A percentile compares a stretch with the other conserved stretches of the same genome.
Conservation (phyloP, 2,113 vertebrate genomes). For the Larimichthys polyactis region DNA sequence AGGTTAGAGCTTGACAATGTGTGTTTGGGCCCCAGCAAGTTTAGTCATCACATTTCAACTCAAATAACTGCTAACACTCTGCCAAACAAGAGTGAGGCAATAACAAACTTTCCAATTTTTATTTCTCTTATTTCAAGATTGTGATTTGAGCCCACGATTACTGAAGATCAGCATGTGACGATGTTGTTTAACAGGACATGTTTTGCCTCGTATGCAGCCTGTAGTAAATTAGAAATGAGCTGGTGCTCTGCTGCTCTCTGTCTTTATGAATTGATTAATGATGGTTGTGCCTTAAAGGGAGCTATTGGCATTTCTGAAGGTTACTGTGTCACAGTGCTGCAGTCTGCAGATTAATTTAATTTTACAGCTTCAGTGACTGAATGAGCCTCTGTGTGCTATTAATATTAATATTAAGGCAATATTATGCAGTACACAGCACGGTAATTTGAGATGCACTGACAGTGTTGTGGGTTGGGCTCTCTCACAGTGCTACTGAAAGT, state of each 20-base stretch:
- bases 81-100: no score
- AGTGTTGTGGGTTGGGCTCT: no score
- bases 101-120: no score
- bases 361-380: neutral
- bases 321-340: neutral
- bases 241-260: neutral
- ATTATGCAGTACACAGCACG: neutral
- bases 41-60: no score
- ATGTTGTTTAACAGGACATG: no score
- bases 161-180: neutral
- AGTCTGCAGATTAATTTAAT: neutral
- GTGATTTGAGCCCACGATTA: neutral
- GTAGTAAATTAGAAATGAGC: neutral
- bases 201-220: neutral
- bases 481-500: no score
- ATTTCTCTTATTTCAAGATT: no score
- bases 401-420: neutral
- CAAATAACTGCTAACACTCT: no score
- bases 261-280: neutral
- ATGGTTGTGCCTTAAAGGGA: neutral
- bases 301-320: neutral
- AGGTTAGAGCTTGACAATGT: no score
- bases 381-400: neutral
- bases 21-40: no score
- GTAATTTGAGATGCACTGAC: neutral